Conservation (phyloP, 2,888 invertebrate genomes). For the Acanthosepion lycidas region DNA sequence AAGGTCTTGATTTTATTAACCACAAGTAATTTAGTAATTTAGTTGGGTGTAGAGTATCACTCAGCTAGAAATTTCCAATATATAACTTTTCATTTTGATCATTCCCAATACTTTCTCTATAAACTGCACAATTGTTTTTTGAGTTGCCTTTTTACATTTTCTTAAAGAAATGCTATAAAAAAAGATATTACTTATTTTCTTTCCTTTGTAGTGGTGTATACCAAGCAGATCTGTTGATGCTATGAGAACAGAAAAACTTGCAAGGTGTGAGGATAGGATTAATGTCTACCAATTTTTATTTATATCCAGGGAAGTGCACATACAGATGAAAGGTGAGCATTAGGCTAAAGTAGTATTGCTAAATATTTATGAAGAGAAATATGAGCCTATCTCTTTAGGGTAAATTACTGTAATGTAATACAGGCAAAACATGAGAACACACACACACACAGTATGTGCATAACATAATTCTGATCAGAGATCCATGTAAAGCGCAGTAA, state of each 20-base stretch:
- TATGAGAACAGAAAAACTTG: background rate
- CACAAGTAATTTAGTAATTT: no score
- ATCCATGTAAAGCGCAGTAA: background rate
- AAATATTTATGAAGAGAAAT: background rate
- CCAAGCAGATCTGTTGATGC: background rate
- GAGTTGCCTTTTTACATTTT: no score
- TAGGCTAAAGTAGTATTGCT: background rate
- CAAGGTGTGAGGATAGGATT: background rate
- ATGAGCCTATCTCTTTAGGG: background rate
- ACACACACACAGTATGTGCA: background rate
- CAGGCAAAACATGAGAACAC: background rate
- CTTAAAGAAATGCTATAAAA: no score
- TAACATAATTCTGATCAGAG: background rate
- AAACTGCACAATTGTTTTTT: no score
- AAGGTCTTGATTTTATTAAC: no score
- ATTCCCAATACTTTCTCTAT: no score
- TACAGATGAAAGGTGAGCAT: background rate
- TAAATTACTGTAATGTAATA: background rate
- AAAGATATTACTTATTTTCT: no score
- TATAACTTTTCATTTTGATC: no score
- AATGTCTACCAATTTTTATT: constrained; percentile 1
- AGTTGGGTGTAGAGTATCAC: no score
- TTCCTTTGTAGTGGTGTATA: background rate
- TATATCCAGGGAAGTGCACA: background rate
- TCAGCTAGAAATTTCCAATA: no score